Conservation (phyloP, 1,140 invertebrate genomes). For the Zaprionus gabonicus region DNA sequence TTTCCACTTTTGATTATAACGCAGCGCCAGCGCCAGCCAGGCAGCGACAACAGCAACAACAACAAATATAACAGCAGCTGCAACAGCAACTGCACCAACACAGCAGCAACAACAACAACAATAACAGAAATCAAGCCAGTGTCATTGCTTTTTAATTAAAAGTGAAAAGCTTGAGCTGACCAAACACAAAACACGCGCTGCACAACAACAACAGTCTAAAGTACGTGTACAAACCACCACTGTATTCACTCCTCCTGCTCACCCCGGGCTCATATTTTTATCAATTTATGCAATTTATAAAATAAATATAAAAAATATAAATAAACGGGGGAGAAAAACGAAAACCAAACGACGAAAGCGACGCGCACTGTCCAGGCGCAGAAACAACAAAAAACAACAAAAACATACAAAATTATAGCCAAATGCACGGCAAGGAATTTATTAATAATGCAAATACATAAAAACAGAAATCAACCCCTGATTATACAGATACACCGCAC, state of each 20-base stretch:
- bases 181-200: constrained; percentile 63
- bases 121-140: constrained; percentile 25
- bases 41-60: constrained; percentile 2
- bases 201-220: constrained; percentile 23
- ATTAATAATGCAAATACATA: constrained; percentile 83
- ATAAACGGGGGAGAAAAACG: constrained; percentile 30
- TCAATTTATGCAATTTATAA: constrained; percentile 83
- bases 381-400: no score
- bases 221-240: constrained; percentile 11
- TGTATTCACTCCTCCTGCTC: neutral
- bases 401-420: constrained; percentile 61
- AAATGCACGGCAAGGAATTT: constrained; percentile 79
- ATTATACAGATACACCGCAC: constrained; percentile 76
- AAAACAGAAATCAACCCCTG: constrained; percentile 82
- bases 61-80: constrained; percentile 20
- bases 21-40: constrained; percentile 28
- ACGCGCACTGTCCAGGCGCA: constrained; percentile 28
- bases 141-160: constrained; percentile 81
- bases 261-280: constrained; percentile 59
- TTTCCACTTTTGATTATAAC: constrained; percentile 71
- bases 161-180: constrained; percentile 77
- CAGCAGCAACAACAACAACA: constrained; percentile 41
- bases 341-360: constrained; percentile 20
- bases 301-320: constrained; percentile 77
- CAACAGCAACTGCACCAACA: constrained; percentile 15